These are phyloP conservation scores for Drosophila elegans DNA, from an alignment of 1,140 invertebrate species.

Conservation along the genomic window DNA sequence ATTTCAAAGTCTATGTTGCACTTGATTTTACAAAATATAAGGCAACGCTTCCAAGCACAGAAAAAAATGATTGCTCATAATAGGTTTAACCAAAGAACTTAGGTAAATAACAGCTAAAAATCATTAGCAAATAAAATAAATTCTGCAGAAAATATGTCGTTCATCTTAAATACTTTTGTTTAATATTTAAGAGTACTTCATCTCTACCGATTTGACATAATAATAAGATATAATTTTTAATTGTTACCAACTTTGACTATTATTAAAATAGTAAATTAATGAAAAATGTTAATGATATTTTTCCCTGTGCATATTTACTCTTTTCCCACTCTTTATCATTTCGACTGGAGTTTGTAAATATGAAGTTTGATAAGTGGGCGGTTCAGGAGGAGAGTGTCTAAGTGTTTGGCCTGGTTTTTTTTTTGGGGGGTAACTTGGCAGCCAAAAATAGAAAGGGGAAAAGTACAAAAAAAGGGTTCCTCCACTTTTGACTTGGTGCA, in stretches of 20 bases:
- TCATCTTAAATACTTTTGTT: no score
- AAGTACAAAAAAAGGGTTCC: constrained; percentile 1
- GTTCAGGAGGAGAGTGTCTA: constrained; percentile 19
- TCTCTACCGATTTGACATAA: no score
- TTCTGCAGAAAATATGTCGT: no score
- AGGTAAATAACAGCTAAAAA: no score
- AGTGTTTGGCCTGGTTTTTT: constrained; percentile 37
- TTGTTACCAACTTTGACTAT: no score
- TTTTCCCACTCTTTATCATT: constrained; percentile 13
- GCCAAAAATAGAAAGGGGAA: not conserved
- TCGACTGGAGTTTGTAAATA: constrained; percentile 67
- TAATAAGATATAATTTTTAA: no score
- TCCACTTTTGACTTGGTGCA: constrained; percentile 57
- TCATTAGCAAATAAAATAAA: no score
- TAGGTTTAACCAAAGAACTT: no score
- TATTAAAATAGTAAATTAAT: no score
- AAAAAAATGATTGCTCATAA: not conserved
- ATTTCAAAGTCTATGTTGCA: constrained; percentile 36
- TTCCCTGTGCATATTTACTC: constrained; percentile 1
- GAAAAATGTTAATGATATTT: no score
- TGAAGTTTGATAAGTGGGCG: constrained; percentile 77
- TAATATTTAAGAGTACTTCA: no score
- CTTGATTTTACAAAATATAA: constrained; percentile 36
- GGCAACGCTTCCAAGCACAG: constrained; percentile 6
- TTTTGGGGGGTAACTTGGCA: constrained; percentile 6